Percentiles rank a stretch among this genome's conserved stretches.
Evolutionary conservation across 1,140 invertebrate species (phyloP).

Genomic region (Cotesia chilonis): DNA sequence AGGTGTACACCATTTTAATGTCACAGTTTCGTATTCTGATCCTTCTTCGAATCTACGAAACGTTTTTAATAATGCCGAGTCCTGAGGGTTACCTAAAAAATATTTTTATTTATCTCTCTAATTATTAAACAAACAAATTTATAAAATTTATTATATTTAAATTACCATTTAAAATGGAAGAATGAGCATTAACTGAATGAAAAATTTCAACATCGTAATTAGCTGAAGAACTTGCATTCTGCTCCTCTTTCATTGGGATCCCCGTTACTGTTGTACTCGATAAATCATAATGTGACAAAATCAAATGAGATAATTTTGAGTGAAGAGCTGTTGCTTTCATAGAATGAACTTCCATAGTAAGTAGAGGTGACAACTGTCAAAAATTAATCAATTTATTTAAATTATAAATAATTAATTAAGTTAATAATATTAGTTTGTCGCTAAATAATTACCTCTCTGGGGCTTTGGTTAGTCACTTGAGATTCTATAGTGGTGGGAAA

Average conservation of each 20-base stretch:
- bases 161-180: constrained; percentile 75
- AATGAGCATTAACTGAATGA: constrained; percentile 85
- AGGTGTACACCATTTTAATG: constrained; percentile 95
- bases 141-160: neutral
- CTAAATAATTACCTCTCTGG: constrained; percentile 67
- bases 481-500: constrained; percentile 80
- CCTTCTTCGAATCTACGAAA: constrained; percentile 69
- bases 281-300: constrained; percentile 88
- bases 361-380: constrained; percentile 70
- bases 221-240: constrained; percentile 95
- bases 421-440: constrained; percentile 18
- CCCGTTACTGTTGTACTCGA: constrained; percentile 96
- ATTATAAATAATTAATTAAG: constrained; percentile 28
- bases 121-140: constrained; percentile 62
- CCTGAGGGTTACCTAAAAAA: constrained; percentile 69
- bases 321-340: constrained; percentile 72
- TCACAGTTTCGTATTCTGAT: constrained; percentile 78
- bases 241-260: constrained; percentile 99
- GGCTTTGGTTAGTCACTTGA: constrained; percentile 75
- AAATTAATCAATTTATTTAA: constrained; percentile 32
- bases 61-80: constrained; percentile 60
- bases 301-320: constrained; percentile 76
- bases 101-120: constrained; percentile 80
- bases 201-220: constrained; percentile 98
- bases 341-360: constrained; percentile 76